These are phyloP conservation scores for Esox niger DNA, from an alignment of 2,113 vertebrate genomes.

Conservation along the genomic window DNA sequence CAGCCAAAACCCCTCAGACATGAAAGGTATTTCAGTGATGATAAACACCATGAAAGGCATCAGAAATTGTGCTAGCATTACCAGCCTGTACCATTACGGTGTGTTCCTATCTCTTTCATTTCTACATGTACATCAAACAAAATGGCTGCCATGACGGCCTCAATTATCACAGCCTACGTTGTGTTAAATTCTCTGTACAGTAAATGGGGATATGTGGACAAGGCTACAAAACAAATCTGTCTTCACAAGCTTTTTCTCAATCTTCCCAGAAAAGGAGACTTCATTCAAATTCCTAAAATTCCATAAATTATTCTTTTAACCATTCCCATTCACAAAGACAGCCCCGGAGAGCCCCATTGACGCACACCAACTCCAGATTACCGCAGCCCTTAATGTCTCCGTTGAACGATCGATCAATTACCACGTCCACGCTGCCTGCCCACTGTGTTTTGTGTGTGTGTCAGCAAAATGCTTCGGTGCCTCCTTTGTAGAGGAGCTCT, in stretches of 20 bases:
- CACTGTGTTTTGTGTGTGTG: background rate
- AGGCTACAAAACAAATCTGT: background rate
- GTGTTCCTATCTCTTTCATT: no score
- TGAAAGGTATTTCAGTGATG: slow-evolving; percentile 3
- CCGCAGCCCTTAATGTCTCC: background rate
- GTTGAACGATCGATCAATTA: background rate
- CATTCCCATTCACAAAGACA: no score
- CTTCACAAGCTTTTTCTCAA: background rate
- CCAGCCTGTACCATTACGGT: no score
- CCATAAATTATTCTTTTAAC: background rate
- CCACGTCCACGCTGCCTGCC: background rate
- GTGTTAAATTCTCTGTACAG: no score
- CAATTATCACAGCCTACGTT: no score
- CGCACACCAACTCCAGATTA: background rate
- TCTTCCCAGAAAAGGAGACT: no score
- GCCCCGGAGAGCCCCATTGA: background rate
- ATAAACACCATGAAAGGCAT: slow-evolving; percentile 33
- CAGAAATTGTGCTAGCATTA: no score
- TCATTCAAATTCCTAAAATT: no score
- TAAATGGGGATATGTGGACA: background rate
- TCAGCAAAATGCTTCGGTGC: background rate
- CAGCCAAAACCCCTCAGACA: background rate
- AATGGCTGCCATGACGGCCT: no score
- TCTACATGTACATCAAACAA: no score
- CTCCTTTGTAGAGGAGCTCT: background rate